phyloP scores from a whole-genome alignment of 2,888 invertebrate genomes.

The Netelia fuscicornis region DNA sequence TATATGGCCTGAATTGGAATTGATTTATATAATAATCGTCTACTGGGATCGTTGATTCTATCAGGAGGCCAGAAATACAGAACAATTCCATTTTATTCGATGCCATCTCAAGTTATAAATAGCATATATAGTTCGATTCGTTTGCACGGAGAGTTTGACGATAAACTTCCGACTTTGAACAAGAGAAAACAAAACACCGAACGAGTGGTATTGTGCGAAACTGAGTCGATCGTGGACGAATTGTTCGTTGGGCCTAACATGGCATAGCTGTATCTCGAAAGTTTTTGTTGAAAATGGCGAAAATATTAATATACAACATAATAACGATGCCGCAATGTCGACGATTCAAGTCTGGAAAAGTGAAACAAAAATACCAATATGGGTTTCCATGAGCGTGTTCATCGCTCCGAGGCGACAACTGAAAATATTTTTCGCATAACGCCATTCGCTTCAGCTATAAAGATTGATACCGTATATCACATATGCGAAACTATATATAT shows the following conservation, averaged over 20 bases:
- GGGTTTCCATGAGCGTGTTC: conserved; percentile 20
- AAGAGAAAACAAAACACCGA: conserved; percentile 1
- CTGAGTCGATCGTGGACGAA: conserved; percentile 25
- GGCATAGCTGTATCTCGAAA: background rate
- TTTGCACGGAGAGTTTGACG: conserved; percentile 7
- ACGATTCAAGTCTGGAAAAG: background rate
- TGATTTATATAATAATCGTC: conserved; percentile 9
- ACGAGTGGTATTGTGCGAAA: conserved; percentile 39
- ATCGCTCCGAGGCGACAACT: conserved; percentile 51
- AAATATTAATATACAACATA: background rate
- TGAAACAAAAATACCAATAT: conserved; percentile 7
- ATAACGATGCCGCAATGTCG: no score
- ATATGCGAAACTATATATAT: conserved; percentile 21
- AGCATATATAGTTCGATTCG: conserved; percentile 28
- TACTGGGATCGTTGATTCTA: conserved; percentile 23
- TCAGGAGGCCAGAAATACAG: conserved; percentile 3
- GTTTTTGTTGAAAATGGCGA: background rate
- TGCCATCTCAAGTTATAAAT: conserved; percentile 28
- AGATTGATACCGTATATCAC: conserved; percentile 53
- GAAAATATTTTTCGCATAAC: conserved; percentile 55
- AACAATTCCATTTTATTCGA: conserved; percentile 10
- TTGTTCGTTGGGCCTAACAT: conserved; percentile 32
- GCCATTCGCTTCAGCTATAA: conserved; percentile 62
- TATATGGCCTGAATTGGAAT: conserved; percentile 34
- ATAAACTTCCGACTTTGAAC: background rate